Evolutionary conservation across 2,888 invertebrate genomes (phyloP).

Genomic region (Venustoraphidia nigricollis): DNA sequence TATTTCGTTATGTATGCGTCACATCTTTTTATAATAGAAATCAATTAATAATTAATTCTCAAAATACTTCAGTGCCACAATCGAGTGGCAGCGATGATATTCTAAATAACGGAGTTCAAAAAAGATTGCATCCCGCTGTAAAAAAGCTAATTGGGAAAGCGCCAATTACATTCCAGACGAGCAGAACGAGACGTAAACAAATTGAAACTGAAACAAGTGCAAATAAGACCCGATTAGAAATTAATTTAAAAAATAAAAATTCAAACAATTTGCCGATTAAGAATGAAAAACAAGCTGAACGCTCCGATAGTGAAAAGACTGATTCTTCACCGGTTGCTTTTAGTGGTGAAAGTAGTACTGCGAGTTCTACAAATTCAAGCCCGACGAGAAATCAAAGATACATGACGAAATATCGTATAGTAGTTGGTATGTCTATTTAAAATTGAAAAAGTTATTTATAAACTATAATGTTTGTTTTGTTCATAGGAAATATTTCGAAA

Average conservation of each 20-base stretch:
- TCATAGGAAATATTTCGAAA: slow-evolving; percentile 59
- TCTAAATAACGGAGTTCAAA: slow-evolving; percentile 20
- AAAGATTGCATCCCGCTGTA: slow-evolving; percentile 57
- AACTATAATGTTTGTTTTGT: slow-evolving; percentile 15
- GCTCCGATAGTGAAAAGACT: background rate
- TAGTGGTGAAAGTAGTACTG: background rate
- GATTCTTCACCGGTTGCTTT: background rate
- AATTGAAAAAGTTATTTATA: background rate
- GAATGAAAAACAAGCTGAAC: slow-evolving; percentile 1
- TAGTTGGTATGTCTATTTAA: slow-evolving; percentile 22
- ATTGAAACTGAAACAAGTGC: slow-evolving; percentile 3
- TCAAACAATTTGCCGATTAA: background rate
- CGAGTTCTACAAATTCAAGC: background rate
- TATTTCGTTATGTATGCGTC: slow-evolving; percentile 40
- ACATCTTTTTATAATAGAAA: slow-evolving; percentile 43
- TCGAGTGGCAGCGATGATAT: slow-evolving; percentile 10
- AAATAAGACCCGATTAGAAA: background rate
- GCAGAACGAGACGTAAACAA: slow-evolving; percentile 23
- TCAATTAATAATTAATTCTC: slow-evolving; percentile 27
- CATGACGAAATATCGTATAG: slow-evolving; percentile 24
- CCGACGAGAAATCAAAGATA: slow-evolving; percentile 18
- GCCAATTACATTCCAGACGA: slow-evolving; percentile 30
- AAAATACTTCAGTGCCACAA: slow-evolving; percentile 22
- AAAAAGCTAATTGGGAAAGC: slow-evolving; percentile 51
- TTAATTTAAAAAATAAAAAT: background rate